phyloP scores from a whole-genome alignment of 2,797 vertebrate genomes.

The Geotrypetes seraphini region DNA sequence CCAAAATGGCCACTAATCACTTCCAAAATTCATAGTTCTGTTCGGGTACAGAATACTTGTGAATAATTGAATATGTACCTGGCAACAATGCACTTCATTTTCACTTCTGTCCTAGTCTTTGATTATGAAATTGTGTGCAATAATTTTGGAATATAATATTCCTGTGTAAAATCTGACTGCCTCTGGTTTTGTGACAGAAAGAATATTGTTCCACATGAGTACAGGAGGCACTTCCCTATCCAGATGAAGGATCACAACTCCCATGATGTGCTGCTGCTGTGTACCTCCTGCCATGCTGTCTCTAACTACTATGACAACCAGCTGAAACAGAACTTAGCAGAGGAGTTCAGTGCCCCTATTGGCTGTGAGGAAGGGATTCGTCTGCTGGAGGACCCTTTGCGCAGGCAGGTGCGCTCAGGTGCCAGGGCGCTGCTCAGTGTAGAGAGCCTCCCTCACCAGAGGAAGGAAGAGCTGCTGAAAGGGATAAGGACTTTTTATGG shows the following conservation, averaged over 20 bases:
- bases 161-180: too few species aligned
- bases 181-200: conserved; percentile 66
- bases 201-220: conserved; percentile 91
- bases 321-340: conserved; percentile 83
- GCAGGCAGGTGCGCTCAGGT: conserved; percentile 79
- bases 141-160: neutral
- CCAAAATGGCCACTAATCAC: too few species aligned
- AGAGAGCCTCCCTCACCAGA: conserved; percentile 62
- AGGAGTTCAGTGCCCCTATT: conserved; percentile 75
- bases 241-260: conserved; percentile 98
- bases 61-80: too few species aligned
- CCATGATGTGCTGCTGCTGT: conserved; percentile 90
- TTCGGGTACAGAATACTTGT: too few species aligned
- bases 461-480: conserved; percentile 66
- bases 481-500: conserved; percentile 62
- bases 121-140: too few species aligned
- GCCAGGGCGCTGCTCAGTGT: conserved; percentile 80
- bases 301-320: conserved; percentile 85
- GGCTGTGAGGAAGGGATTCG: conserved; percentile 85
- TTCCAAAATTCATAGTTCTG: too few species aligned
- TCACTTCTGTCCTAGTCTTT: too few species aligned
- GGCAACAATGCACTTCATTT: too few species aligned
- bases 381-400: conserved; percentile 73
- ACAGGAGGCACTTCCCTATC: conserved; percentile 85
- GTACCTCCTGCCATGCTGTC: conserved; percentile 84